These are phyloP conservation scores for Chalcis sispes DNA, from an alignment of 2,888 invertebrate species.

Conservation along the genomic window DNA sequence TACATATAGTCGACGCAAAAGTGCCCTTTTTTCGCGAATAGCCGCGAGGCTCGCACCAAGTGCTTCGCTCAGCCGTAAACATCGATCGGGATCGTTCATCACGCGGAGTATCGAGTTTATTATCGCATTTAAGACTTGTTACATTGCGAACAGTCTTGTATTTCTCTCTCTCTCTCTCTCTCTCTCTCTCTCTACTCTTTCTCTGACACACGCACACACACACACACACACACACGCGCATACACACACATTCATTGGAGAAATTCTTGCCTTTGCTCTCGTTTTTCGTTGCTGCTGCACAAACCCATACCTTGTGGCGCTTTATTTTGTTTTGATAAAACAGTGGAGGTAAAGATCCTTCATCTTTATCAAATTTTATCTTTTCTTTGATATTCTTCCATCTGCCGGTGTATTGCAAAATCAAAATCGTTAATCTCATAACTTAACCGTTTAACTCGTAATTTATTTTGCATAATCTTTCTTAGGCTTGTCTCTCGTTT, in stretches of 20 bases:
- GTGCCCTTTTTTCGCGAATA: conserved; percentile 52
- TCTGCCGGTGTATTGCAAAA: too few species aligned
- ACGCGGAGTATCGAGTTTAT: conserved; percentile 63
- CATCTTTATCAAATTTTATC: conserved; percentile 32
- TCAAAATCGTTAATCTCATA: too few species aligned
- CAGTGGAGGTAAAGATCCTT: neutral
- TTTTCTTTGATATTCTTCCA: neutral
- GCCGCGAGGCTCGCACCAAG: conserved; percentile 23
- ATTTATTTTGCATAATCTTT: too few species aligned
- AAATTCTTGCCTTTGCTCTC: too few species aligned
- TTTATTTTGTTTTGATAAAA: neutral
- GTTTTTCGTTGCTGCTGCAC: neutral
- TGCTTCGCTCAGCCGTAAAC: conserved; percentile 57
- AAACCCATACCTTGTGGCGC: neutral
- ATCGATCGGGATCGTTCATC: conserved; percentile 65
- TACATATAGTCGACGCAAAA: too few species aligned
- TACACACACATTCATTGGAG: too few species aligned
- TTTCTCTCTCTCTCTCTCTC: conserved; percentile 7
- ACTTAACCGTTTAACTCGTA: too few species aligned
- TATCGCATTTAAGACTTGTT: conserved; percentile 61
- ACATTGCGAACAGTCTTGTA: too few species aligned
- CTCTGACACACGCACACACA: conserved; percentile 10
- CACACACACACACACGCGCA: too few species aligned
- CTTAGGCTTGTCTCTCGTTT: too few species aligned
- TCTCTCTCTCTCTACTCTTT: conserved; percentile 10